phyloP scores from a whole-genome alignment of 2,888 invertebrate species.

The Eilema caniola region DNA sequence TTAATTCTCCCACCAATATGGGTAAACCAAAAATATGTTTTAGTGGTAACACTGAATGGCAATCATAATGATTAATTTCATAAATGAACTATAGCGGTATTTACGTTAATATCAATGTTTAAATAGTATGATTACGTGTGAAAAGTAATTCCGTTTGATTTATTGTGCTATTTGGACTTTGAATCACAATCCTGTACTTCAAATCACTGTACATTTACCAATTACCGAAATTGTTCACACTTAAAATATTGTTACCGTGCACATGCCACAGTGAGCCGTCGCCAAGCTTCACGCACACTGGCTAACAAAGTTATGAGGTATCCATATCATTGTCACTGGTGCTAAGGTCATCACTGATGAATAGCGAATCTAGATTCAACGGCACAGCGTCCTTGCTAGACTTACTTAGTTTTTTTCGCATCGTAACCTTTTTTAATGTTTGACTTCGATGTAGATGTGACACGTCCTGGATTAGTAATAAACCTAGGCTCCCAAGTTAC shows the following conservation, averaged over 20 bases:
- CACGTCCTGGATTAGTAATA: neutral
- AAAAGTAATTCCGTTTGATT: no score
- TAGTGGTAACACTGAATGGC: no score
- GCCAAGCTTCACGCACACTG: neutral
- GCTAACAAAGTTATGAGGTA: neutral
- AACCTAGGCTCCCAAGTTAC: neutral
- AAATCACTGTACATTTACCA: neutral
- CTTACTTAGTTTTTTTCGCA: slow-evolving; percentile 6
- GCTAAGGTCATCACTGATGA: slow-evolving; percentile 8
- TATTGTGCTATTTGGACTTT: no score
- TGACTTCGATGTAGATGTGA: neutral
- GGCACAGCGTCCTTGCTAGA: slow-evolving; percentile 1
- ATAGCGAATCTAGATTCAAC: slow-evolving; percentile 6
- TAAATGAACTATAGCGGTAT: no score
- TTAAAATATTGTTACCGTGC: neutral
- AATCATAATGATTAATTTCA: no score
- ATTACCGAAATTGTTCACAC: neutral
- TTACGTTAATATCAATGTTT: no score
- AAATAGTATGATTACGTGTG: no score
- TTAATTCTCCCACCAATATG: no score
- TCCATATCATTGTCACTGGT: neutral
- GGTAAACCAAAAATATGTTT: no score
- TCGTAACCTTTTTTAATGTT: neutral
- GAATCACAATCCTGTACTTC: no score
- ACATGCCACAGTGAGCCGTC: neutral